A percentile compares a stretch with the other conserved stretches of the same genome.
phyloP scores from a whole-genome alignment of 2,113 vertebrate genomes.

The Cyprinus carpio region DNA sequence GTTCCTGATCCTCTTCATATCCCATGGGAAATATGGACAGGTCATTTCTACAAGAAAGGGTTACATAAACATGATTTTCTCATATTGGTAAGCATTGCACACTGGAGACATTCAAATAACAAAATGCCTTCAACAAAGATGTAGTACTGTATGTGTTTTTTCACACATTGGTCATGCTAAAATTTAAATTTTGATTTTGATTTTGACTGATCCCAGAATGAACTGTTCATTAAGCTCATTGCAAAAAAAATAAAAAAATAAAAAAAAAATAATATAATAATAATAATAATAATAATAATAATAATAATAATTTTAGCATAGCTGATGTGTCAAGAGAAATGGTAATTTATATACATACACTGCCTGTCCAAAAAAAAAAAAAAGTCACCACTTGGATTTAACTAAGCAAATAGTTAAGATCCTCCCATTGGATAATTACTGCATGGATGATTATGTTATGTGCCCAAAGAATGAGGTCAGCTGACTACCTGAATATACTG shows the following conservation, averaged over 20 bases:
- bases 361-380: too few relatives aligned
- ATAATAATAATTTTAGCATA: background rate
- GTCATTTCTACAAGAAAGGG: constrained; percentile 17
- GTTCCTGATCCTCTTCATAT: background rate
- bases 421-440: too few relatives aligned
- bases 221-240: background rate
- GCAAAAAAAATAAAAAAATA: background rate
- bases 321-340: background rate
- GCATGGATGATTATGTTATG: too few relatives aligned
- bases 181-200: background rate
- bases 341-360: background rate
- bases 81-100: constrained; percentile 23
- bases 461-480: too few relatives aligned
- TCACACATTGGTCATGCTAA: background rate
- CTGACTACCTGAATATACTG: too few relatives aligned
- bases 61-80: constrained; percentile 20
- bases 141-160: background rate
- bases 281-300: too few relatives aligned
- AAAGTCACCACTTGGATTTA: too few relatives aligned
- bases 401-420: too few relatives aligned
- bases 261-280: too few relatives aligned
- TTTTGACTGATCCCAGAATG: background rate
- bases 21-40: constrained; percentile 48
- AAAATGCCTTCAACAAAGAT: background rate
- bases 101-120: constrained; percentile 2